These are phyloP conservation scores for Conger conger DNA, from an alignment of 2,113 vertebrate genomes.

Conservation along the genomic window DNA sequence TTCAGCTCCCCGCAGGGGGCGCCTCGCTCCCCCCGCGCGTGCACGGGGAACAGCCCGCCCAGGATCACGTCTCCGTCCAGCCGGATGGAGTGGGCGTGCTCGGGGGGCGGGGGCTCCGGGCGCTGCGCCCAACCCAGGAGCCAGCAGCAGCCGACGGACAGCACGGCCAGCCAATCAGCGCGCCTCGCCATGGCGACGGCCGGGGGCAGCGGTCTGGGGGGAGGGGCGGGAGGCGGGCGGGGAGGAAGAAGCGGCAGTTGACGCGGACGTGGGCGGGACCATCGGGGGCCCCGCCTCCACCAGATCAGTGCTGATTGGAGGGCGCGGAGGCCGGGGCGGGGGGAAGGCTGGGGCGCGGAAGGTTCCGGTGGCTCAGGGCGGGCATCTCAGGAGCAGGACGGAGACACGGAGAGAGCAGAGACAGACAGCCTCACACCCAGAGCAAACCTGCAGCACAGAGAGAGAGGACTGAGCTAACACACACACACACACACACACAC, in stretches of 20 bases:
- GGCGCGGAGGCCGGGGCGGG: constrained; percentile 32
- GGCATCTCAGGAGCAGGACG: constrained; percentile 37
- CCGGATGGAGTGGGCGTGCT: constrained; percentile 92
- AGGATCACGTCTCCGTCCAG: constrained; percentile 94
- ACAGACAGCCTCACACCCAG: constrained; percentile 3
- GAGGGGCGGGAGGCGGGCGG: constrained; percentile 7
- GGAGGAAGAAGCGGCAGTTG: constrained; percentile 57
- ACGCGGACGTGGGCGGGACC: constrained; percentile 69
- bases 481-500: too few relatives aligned
- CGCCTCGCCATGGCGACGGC: constrained; percentile 72
- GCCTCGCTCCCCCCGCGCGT: constrained; percentile 89
- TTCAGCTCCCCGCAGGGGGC: constrained; percentile 93
- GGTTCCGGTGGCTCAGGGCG: constrained; percentile 23
- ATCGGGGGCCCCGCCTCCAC: constrained; percentile 70
- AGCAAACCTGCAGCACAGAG: not conserved
- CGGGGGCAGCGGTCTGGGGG: constrained; percentile 41
- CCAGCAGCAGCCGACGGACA: constrained; percentile 82
- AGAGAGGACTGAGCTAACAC: not conserved
- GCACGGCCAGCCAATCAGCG: constrained; percentile 67
- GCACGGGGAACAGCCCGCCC: constrained; percentile 92
- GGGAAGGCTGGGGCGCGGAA: not conserved
- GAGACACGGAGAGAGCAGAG: not conserved
- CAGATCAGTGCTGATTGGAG: constrained; percentile 55
- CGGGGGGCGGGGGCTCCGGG: constrained; percentile 75
- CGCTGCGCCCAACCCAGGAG: constrained; percentile 78